Conservation (phyloP, 2,888 invertebrate genomes). For the Drosophila nigricruria region DNA sequence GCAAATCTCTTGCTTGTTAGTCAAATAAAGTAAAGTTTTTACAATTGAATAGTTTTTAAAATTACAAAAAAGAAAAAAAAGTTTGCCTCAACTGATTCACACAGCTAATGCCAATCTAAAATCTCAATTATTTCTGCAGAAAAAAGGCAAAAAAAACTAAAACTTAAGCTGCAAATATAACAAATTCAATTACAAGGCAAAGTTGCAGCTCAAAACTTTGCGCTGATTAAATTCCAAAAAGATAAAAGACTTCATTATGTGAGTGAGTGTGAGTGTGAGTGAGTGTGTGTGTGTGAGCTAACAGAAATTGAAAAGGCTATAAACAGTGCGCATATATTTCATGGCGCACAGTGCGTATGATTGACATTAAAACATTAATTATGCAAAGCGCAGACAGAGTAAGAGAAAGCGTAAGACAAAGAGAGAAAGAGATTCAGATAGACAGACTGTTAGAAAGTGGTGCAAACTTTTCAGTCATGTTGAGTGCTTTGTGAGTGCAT, state of each 20-base stretch:
- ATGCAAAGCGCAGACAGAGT: constrained; percentile 59
- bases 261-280: background rate
- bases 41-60: constrained; percentile 2
- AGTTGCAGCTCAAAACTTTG: constrained; percentile 46
- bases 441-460: constrained; percentile 26
- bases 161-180: constrained; percentile 30
- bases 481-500: constrained; percentile 46
- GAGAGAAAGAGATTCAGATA: background rate
- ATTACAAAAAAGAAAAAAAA: constrained; percentile 1
- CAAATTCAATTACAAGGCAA: constrained; percentile 68
- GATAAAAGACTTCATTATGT: constrained; percentile 14
- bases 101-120: constrained; percentile 38
- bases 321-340: constrained; percentile 71
- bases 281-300: constrained; percentile 16
- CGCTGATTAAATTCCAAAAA: constrained; percentile 10
- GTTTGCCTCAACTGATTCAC: constrained; percentile 21
- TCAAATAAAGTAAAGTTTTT: background rate
- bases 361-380: constrained; percentile 80
- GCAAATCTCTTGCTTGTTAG: background rate
- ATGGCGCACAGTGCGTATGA: constrained; percentile 77
- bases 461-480: constrained; percentile 39
- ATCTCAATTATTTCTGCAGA: constrained; percentile 46
- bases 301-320: constrained; percentile 57
- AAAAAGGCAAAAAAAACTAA: constrained; percentile 2
- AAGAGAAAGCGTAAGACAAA: constrained; percentile 4